Percentiles rank a stretch among this genome's conserved stretches.
phyloP scores from a whole-genome alignment of 64 coral and sea anemone genomes.

The Actinia equina region DNA sequence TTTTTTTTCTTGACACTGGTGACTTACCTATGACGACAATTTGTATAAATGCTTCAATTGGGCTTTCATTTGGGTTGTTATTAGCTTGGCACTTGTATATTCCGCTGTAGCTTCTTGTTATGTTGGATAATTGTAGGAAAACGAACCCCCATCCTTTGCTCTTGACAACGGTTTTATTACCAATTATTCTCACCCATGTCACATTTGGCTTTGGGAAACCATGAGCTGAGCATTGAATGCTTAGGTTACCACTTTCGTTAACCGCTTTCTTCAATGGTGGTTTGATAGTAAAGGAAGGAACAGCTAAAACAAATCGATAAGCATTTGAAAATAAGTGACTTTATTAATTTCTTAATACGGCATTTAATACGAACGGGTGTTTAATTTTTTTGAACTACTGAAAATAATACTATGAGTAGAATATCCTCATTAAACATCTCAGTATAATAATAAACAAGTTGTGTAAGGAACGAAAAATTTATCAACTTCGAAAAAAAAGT shows the following conservation, averaged over 20 bases:
- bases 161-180: neutral
- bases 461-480: too few relatives aligned
- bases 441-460: too few relatives aligned
- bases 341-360: too few relatives aligned
- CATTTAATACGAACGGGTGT: too few relatives aligned
- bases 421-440: too few relatives aligned
- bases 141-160: neutral
- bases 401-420: too few relatives aligned
- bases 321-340: too few relatives aligned
- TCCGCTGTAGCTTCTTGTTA: neutral
- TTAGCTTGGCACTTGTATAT: neutral
- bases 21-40: neutral
- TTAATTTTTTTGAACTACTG: too few relatives aligned
- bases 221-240: neutral
- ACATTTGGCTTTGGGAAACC: constrained; percentile 1
- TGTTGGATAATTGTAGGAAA: neutral
- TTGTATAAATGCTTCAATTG: neutral
- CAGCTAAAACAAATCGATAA: neutral
- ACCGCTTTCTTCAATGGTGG: neutral
- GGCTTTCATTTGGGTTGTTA: constrained; percentile 7
- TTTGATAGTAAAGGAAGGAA: neutral
- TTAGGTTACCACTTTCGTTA: neutral
- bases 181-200: neutral
- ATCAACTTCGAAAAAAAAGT: too few relatives aligned
- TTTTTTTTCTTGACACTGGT: neutral